Evolutionary conservation across 2,797 vertebrate genomes (phyloP).

Genomic region (Molossus molossus): DNA sequence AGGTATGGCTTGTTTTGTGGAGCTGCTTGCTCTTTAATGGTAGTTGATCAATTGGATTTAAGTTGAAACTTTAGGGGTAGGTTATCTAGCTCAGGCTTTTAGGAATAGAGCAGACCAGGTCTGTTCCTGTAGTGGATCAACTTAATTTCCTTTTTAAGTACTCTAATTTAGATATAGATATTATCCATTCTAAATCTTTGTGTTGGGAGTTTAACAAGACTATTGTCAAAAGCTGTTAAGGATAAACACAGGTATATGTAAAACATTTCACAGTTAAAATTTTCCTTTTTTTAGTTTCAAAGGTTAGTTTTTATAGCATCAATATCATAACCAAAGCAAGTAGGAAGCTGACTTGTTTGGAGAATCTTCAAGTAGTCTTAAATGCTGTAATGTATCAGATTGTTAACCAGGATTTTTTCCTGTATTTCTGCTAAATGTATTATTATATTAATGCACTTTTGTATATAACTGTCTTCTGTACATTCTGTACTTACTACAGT

Average conservation of each 20-base stretch:
- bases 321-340: conserved; percentile 90
- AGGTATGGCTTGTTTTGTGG: conserved; percentile 79
- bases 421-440: conserved; percentile 87
- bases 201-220: conserved; percentile 74
- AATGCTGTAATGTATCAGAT: conserved; percentile 83
- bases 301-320: conserved; percentile 82
- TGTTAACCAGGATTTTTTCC: conserved; percentile 82
- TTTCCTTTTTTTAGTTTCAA: conserved; percentile 71
- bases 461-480: conserved; percentile 89
- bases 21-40: conserved; percentile 81
- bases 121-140: conserved; percentile 72
- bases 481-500: conserved; percentile 89
- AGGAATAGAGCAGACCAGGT: conserved; percentile 67
- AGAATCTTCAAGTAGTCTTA: conserved; percentile 83
- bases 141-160: conserved; percentile 75
- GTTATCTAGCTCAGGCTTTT: conserved; percentile 79
- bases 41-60: conserved; percentile 72
- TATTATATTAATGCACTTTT: conserved; percentile 89
- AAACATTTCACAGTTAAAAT: conserved; percentile 83
- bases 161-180: conserved; percentile 72
- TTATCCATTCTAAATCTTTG: conserved; percentile 75
- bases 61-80: conserved; percentile 80
- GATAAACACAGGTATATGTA: conserved; percentile 72
- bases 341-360: conserved; percentile 82
- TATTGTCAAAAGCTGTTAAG: conserved; percentile 72